Conservation (phyloP, 2,797 vertebrate species). For the Dallia pectoralis region DNA sequence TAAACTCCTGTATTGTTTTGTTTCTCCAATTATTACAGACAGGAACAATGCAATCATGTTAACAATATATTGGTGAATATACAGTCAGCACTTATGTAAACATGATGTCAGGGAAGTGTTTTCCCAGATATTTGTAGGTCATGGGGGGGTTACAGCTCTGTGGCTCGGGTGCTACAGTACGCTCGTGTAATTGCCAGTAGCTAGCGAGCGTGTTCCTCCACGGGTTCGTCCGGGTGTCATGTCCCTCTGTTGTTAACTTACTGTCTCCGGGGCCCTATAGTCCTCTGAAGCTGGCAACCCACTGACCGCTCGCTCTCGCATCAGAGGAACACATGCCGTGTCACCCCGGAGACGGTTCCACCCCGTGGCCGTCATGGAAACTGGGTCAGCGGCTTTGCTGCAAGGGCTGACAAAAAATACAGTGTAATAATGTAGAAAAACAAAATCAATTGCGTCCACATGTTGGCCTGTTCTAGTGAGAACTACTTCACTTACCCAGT, state of each 20-base stretch:
- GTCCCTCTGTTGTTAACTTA: slow-evolving; percentile 23
- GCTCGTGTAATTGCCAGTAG: slow-evolving; percentile 1
- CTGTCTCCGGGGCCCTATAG: slow-evolving; percentile 42
- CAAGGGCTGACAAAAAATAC: slow-evolving; percentile 18
- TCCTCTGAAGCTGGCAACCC: slow-evolving; percentile 31
- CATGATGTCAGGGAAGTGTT: slow-evolving; percentile 5
- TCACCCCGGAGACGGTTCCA: slow-evolving; percentile 23
- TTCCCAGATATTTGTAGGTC: slow-evolving; percentile 22
- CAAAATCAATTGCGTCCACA: background rate
- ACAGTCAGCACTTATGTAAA: slow-evolving; percentile 19
- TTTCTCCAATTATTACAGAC: background rate
- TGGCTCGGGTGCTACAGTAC: slow-evolving; percentile 6
- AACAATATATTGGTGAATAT: slow-evolving; percentile 1
- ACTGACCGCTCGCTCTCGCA: slow-evolving; percentile 43
- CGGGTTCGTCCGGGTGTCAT: slow-evolving; percentile 39
- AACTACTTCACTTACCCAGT: background rate
- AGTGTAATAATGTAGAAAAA: background rate
- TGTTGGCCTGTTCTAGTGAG: background rate
- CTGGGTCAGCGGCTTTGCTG: slow-evolving; percentile 45
- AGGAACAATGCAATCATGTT: background rate
- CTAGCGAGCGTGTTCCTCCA: slow-evolving; percentile 26
- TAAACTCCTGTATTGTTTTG: no score
- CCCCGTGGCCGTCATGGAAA: slow-evolving; percentile 32
- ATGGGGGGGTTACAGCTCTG: slow-evolving; percentile 10
- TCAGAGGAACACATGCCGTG: slow-evolving; percentile 17